Percentiles rank a stretch among this genome's conserved stretches.
These are phyloP conservation scores for Ormyrus pomaceus DNA, from an alignment of 2,888 invertebrate genomes.

Conservation along the genomic window DNA sequence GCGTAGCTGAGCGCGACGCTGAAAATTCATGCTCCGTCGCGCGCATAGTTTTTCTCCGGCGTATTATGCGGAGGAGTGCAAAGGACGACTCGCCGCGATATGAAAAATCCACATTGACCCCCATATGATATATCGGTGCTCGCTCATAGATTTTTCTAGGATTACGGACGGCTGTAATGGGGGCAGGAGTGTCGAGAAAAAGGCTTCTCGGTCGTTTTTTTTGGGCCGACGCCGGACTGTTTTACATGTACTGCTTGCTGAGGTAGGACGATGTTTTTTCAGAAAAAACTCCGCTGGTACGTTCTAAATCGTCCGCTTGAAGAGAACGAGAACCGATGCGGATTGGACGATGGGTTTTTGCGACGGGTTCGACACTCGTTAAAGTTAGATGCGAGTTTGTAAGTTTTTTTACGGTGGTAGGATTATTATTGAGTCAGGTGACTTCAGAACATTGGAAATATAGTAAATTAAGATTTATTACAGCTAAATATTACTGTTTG, in stretches of 20 bases:
- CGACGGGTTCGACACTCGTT: too few relatives aligned
- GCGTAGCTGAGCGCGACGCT: constrained; percentile 32
- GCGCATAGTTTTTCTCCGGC: constrained; percentile 25
- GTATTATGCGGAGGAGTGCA: background rate
- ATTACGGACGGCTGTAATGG: constrained; percentile 32
- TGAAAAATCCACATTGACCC: constrained; percentile 40
- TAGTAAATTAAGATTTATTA: too few relatives aligned
- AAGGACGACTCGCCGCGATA: constrained; percentile 36
- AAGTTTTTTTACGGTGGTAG: too few relatives aligned
- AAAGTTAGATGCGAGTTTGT: too few relatives aligned
- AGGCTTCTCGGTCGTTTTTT: background rate
- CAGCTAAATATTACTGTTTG: too few relatives aligned
- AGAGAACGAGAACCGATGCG: constrained; percentile 10
- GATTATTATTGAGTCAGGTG: too few relatives aligned
- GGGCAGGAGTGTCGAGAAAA: constrained; percentile 35
- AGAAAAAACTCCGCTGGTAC: background rate
- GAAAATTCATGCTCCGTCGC: constrained; percentile 47
- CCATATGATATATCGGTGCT: constrained; percentile 19
- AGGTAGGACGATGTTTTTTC: background rate
- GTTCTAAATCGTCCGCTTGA: constrained; percentile 35
- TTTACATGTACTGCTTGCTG: background rate
- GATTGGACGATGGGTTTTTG: background rate
- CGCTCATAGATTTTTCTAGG: constrained; percentile 25
- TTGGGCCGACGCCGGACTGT: background rate
- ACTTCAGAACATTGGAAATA: too few relatives aligned